A percentile compares a stretch with the other conserved stretches of the same genome.
Evolutionary conservation across 2,113 vertebrate species (phyloP).

Genomic region (Ochotona curzoniae): DNA sequence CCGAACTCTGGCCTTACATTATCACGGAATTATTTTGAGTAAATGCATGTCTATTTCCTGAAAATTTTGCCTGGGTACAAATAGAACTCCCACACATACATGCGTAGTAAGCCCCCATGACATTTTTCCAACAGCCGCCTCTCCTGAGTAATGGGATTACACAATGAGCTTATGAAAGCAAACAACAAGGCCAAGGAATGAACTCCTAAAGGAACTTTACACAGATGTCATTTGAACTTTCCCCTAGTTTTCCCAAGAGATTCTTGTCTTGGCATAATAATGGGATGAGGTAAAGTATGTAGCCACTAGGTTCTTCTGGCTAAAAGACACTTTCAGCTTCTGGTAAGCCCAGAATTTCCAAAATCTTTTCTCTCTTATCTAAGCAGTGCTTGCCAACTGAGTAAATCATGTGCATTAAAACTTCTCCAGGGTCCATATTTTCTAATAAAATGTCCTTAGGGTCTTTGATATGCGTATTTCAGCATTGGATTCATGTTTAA

Average conservation of each 20-base stretch:
- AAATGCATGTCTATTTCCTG: conserved; percentile 61
- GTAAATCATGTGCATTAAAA: conserved; percentile 43
- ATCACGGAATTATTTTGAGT: conserved; percentile 57
- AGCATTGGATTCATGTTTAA: conserved; percentile 18
- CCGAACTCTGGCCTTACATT: conserved; percentile 43
- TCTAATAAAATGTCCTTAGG: neutral
- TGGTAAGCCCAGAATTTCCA: conserved; percentile 7
- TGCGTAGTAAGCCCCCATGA: neutral
- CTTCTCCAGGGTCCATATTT: neutral
- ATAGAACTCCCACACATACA: conserved; percentile 13
- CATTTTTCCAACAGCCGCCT: conserved; percentile 43
- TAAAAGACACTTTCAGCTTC: neutral
- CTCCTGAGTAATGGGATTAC: conserved; percentile 53
- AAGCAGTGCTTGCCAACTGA: conserved; percentile 24
- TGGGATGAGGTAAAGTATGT: neutral
- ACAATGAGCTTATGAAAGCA: conserved; percentile 70
- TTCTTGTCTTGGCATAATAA: conserved; percentile 45
- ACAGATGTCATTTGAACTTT: conserved; percentile 57
- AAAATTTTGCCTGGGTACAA: conserved; percentile 38
- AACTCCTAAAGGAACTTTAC: conserved; percentile 52
- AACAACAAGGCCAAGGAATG: conserved; percentile 47
- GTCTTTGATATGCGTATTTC: conserved; percentile 15
- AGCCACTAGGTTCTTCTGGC: neutral
- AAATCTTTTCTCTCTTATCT: neutral
- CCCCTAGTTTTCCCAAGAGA: conserved; percentile 42